Evolutionary conservation across 2,888 invertebrate genomes (phyloP).

Genomic region (Heliconius erato): DNA sequence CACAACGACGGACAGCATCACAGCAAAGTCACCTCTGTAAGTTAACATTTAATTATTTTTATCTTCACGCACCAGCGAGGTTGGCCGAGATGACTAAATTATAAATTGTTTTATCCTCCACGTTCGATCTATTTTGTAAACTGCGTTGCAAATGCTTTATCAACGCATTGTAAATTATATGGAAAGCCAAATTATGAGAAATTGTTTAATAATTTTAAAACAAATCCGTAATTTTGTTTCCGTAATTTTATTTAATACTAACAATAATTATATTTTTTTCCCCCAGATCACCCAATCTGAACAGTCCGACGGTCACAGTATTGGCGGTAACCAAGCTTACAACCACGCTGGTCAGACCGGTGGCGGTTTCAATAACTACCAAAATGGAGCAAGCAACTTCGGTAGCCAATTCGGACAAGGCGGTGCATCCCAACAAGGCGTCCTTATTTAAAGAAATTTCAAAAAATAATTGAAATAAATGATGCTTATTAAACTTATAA

Average conservation of each 20-base stretch:
- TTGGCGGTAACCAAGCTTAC: not conserved
- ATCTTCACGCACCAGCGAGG: not conserved
- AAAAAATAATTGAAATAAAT: not conserved
- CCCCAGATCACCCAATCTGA: constrained; percentile 38
- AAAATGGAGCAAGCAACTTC: not conserved
- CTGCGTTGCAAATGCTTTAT: not conserved
- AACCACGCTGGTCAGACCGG: not conserved
- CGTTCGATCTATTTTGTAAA: not conserved
- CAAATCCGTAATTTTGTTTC: too few species aligned
- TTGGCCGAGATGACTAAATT: not conserved
- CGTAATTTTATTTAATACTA: too few species aligned
- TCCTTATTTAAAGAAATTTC: not conserved
- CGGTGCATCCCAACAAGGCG: constrained; percentile 9
- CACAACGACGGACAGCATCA: constrained; percentile 49
- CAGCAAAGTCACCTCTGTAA: constrained; percentile 51
- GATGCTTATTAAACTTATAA: not conserved
- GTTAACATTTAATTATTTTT: constrained; percentile 22
- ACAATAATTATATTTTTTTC: not conserved
- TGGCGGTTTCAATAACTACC: constrained; percentile 7
- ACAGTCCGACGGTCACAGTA: constrained; percentile 12
- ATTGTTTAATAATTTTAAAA: not conserved
- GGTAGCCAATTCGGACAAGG: constrained; percentile 24
- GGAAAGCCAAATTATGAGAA: not conserved
- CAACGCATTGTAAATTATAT: not conserved
- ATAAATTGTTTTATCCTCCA: not conserved